Base-by-base conservation (phyloP, 2,888 invertebrate genomes). In the Cremastinae sp. region DNA sequence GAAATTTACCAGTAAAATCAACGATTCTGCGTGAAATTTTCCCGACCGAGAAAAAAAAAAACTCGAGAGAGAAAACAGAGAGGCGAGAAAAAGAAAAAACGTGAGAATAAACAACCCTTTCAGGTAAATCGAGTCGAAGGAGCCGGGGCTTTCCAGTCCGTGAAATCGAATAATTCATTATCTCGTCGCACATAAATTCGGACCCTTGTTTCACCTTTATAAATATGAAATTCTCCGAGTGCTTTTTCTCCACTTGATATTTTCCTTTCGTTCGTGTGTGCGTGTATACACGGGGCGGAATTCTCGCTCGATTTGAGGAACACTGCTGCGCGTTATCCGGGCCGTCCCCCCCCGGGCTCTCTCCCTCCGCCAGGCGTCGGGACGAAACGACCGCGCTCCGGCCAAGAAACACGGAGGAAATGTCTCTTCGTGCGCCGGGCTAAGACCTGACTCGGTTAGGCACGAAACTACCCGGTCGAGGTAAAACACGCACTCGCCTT, bases 301-400 rank as follows among this genome's bases (percentile, higher is more conserved):
- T 61, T 65, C 20, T 22, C 58, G 36, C 9, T 51, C 38, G 10
- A 66, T 61, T 59, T 70, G 70, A 64, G 65, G 22, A 51, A 28
- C 74, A 74, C 74, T 66, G 70, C 49, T 56, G 14, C 20, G 5
- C 22, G 5, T 43, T 28, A 14, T 14, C 1, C 16, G 18, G 7
- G 9, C 7, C 7, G 16, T 14, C 8, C 28, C 8, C 45, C 2
- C 34, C 20, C 36, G 20, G 10, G 0, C 18, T 18, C 36, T 12
- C 54, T 12, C 34, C 9, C n/a, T 45, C 22, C 49, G 53, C 64
- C 45, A 53, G 68, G 34, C 69, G 69, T 72, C 59, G 10, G 20
- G 49, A 9, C 69, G 76, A 73, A 73, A 76, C 76, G 76, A 76
- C 59, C 72, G 28, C 4, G 45, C 66, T 56, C 61, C 49, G 51